These are phyloP conservation scores for Harmothoe impar DNA, from an alignment of 2,888 invertebrate genomes.

Conservation along the genomic window DNA sequence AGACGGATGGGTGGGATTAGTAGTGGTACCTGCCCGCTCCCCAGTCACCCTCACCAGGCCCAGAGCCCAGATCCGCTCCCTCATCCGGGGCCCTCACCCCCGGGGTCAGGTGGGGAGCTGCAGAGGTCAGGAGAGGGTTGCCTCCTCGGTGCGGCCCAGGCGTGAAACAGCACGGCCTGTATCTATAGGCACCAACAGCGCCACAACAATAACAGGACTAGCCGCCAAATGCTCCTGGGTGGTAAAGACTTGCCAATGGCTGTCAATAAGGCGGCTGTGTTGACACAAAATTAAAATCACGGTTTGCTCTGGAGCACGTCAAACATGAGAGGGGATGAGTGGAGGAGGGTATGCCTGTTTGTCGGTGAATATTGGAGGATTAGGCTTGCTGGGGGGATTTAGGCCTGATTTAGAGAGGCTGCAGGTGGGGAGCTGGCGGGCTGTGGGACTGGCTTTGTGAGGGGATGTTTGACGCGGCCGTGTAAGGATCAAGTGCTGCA, in stretches of 20 bases:
- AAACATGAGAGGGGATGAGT: slow-evolving; percentile 49
- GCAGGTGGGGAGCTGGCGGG: not conserved
- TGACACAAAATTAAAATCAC: slow-evolving; percentile 61
- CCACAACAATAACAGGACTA: slow-evolving; percentile 17
- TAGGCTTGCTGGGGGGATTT: slow-evolving; percentile 3
- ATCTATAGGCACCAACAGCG: not conserved
- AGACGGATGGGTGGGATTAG: slow-evolving; percentile 1
- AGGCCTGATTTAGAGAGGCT: not conserved
- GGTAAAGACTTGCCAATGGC: slow-evolving; percentile 56
- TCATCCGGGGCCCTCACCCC: slow-evolving; percentile 24
- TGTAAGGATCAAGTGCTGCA: not conserved
- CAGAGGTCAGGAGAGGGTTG: not conserved
- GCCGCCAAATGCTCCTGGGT: slow-evolving; percentile 32
- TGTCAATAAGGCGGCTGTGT: slow-evolving; percentile 42
- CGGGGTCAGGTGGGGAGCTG: not conserved
- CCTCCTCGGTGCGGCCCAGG: not conserved
- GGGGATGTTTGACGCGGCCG: slow-evolving; percentile 1
- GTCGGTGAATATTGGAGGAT: slow-evolving; percentile 37
- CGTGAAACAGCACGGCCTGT: slow-evolving; percentile 35
- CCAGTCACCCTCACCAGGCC: too few species aligned
- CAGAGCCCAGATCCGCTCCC: not conserved
- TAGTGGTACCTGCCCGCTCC: not conserved
- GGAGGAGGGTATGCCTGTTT: not conserved
- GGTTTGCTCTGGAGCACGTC: slow-evolving; percentile 31
- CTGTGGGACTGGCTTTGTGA: not conserved